Percentiles rank a stretch among this genome's conserved stretches.
Conservation (phyloP, 2,113 vertebrate species). For the Glaucomys volans region DNA sequence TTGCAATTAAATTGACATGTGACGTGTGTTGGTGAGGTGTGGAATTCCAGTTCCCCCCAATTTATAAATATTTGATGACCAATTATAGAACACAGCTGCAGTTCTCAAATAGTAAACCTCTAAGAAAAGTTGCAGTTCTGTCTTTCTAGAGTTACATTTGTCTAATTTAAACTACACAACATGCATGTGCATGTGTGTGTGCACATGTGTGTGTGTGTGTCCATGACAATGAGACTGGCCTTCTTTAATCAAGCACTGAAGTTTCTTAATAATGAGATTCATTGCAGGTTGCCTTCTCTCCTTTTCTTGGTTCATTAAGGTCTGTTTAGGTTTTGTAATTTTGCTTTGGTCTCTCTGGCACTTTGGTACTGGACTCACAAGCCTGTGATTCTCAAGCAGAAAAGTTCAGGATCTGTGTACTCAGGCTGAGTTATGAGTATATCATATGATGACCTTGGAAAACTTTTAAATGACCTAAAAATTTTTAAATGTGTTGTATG, state of each 20-base stretch:
- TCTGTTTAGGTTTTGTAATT: neutral
- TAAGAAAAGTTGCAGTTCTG: neutral
- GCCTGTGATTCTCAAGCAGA: neutral
- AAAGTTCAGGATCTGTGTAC: neutral
- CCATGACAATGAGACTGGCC: neutral
- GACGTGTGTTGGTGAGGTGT: slow-evolving; percentile 9
- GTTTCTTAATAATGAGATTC: neutral
- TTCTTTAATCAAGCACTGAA: slow-evolving; percentile 6
- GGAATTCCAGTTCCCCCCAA: neutral
- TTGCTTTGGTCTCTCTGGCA: neutral
- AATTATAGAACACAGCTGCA: slow-evolving; percentile 7
- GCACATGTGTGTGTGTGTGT: neutral
- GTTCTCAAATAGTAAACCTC: slow-evolving; percentile 17
- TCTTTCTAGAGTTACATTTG: slow-evolving; percentile 23
- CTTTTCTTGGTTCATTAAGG: neutral
- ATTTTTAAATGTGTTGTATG: neutral
- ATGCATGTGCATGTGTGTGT: neutral
- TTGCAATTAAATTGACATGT: slow-evolving; percentile 47
- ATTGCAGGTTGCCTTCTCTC: neutral
- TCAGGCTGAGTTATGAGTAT: neutral
- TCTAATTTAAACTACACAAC: slow-evolving; percentile 18
- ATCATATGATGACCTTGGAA: neutral
- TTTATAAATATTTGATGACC: slow-evolving; percentile 59
- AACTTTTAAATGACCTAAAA: neutral
- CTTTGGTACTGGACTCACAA: neutral